phyloP scores from a whole-genome alignment of 2,888 invertebrate genomes.

The Lasioglossum villosulum region DNA sequence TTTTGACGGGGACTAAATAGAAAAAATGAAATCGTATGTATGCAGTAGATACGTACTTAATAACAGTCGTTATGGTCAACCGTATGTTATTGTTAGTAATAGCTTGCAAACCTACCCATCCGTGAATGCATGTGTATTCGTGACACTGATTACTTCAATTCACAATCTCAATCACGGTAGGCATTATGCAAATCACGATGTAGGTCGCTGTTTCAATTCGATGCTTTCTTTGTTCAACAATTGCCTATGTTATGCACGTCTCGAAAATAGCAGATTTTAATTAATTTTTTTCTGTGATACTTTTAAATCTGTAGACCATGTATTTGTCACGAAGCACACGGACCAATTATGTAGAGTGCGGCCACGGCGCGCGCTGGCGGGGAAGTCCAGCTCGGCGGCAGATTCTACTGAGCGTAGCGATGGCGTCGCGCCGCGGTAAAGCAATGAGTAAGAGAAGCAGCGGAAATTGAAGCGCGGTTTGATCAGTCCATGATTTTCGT shows the following conservation, averaged over 20 bases:
- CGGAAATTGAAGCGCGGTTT: too few relatives aligned
- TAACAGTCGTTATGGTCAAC: background rate
- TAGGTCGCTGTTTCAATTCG: background rate
- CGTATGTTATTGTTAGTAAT: slow-evolving; percentile 9
- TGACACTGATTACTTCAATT: slow-evolving; percentile 11
- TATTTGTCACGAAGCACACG: background rate
- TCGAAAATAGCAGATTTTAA: background rate
- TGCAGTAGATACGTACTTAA: background rate
- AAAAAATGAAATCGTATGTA: background rate
- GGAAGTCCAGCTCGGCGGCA: too few relatives aligned
- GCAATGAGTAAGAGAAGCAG: too few relatives aligned
- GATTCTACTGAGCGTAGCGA: too few relatives aligned
- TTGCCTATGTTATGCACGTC: background rate
- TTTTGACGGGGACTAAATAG: background rate
- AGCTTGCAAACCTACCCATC: background rate
- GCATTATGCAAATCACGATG: slow-evolving; percentile 20
- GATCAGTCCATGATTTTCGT: too few relatives aligned
- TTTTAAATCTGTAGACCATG: background rate
- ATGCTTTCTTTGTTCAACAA: background rate
- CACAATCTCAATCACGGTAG: background rate
- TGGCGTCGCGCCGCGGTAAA: too few relatives aligned
- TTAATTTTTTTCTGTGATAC: background rate
- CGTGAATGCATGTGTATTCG: background rate
- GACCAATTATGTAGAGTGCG: too few relatives aligned
- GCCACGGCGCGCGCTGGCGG: too few relatives aligned